Base-by-base conservation (phyloP, 2,888 invertebrate genomes). In the Pterobdella sp. region DNA sequence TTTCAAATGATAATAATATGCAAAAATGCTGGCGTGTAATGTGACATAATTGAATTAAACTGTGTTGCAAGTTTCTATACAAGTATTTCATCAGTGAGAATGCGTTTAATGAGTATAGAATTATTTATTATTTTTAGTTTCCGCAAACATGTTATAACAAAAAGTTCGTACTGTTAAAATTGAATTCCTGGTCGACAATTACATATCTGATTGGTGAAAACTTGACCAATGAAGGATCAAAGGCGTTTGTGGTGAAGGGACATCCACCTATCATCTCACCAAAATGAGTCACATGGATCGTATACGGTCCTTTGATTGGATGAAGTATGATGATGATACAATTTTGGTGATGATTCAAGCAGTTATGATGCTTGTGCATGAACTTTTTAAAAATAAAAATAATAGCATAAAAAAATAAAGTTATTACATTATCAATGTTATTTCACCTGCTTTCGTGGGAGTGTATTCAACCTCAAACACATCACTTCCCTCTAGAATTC, bases 181-280 rank as follows among this genome's bases (percentile, higher is more conserved):
- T 63, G 65, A 42, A 49, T 14, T 76, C 73, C 60, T 73, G 73
- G 18, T 72, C 69, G 26, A 76, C 56, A 1, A 70, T 35, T 4
- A 76, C 78, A 7, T 72, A 60, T 34, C n/a, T 36, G 52, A 77
- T 64, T 37, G 73, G 72, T 35, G 73, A 89, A 2, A 90, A 86
- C 74, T 88, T 84, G 42, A 91, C 89, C 14, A 65, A 49, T 35
- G 36, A 34, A 1, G 80, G 79, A 74, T 82, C 79, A 75, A 81
- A 98, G 14, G 95, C 95, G 82, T 96, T 95, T 72, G 95, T 90
- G 34, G 93, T 86, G 83, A 96, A 96, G 22, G 97, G 97, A 82
- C 94, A 94, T 68, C 95, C 96, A 82, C 91, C 92, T 0, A 97
- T 81, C 26, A 81, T 80, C 35, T 78, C 91, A 42, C 81, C 82